Evolutionary conservation across 2,888 invertebrate genomes (phyloP).

Genomic region (Scaptomyza reducta): DNA sequence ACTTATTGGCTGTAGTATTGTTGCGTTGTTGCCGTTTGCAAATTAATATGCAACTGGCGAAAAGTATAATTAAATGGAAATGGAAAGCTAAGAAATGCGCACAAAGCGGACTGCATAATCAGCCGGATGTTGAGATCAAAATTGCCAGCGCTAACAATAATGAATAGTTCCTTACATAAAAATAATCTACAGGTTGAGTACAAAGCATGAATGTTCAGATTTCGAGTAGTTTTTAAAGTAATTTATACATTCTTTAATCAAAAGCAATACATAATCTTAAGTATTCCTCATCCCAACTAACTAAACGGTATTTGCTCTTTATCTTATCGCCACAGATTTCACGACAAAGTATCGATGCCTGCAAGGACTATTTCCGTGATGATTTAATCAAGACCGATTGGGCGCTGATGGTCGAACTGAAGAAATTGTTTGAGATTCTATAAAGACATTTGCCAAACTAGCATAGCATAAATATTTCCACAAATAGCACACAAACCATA

Average conservation of each 20-base stretch:
- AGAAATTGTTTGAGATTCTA: slow-evolving; percentile 97
- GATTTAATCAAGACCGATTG: slow-evolving; percentile 98
- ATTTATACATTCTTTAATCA: too few species aligned
- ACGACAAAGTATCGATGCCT: slow-evolving; percentile 98
- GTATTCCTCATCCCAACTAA: not conserved
- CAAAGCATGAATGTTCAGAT: too few species aligned
- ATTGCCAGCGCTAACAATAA: not conserved
- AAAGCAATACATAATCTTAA: too few species aligned
- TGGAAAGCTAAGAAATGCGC: slow-evolving; percentile 30
- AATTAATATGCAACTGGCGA: slow-evolving; percentile 70
- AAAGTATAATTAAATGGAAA: slow-evolving; percentile 66
- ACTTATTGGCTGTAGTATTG: slow-evolving; percentile 33
- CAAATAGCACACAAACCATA: slow-evolving; percentile 2
- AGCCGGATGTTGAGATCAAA: slow-evolving; percentile 22
- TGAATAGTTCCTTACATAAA: not conserved
- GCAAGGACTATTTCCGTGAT: slow-evolving; percentile 99
- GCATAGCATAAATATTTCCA: not conserved
- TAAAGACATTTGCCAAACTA: slow-evolving; percentile 85
- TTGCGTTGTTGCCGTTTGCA: slow-evolving; percentile 39
- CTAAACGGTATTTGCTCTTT: not conserved
- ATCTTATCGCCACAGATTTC: slow-evolving; percentile 89
- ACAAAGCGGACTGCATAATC: slow-evolving; percentile 17
- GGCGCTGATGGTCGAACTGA: slow-evolving; percentile 99
- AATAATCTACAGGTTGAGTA: not conserved
- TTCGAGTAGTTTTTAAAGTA: too few species aligned